Evolutionary conservation across 2,888 invertebrate species (phyloP), one percentile per base, ranked within the genome.

Genomic region (Aspidapion aeneum): DNA sequence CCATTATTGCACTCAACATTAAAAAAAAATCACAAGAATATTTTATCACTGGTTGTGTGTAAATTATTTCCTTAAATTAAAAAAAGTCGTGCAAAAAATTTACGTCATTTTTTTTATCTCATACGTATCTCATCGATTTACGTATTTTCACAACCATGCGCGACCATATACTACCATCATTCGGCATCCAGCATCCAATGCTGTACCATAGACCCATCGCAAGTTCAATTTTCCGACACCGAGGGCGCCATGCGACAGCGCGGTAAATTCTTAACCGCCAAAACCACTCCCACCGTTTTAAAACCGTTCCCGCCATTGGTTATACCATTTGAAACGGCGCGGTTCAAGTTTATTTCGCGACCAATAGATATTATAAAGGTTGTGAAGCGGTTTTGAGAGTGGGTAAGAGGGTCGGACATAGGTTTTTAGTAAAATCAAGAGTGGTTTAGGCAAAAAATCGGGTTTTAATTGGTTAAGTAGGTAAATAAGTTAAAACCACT

Each of bases 141-240:
- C 52, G 52, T 52, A 52, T 9, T n/a, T n/a, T n/a, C 52, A 9
- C 52, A 17, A 19, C 52, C 52, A 52, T 3, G 52, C 52, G 52
- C 52, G 17, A 52, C 19, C 19, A 17, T 18, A 16, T 48, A 57
- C 60, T 63, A 66, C 56, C 67, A 55, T 35, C 19, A 9, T 18
- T 35, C 12, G 17, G 48, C 57, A 19, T 49, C 55, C 61, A 59
- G n/a, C n/a, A 52, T 48, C 57, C 3, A 35, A 52, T 9, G 17
- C 52, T 52, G 52, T 19, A 58, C 20, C 52, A 63, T n/a, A 60
- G 54, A 54, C 63, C 48, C 35, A 22, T 7, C 17, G 16, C 3
- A 12, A n/a, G 52, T 52, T 21, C 50, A 22, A 50, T 61, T 63
- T 59, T 62, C 58, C 21, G 21, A n/a, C n/a, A 35, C 54, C 21